Percentiles rank a stretch among this genome's conserved stretches.
Evolutionary conservation across 1,140 invertebrate genomes (phyloP).

Genomic region (Psilanteris sp.): DNA sequence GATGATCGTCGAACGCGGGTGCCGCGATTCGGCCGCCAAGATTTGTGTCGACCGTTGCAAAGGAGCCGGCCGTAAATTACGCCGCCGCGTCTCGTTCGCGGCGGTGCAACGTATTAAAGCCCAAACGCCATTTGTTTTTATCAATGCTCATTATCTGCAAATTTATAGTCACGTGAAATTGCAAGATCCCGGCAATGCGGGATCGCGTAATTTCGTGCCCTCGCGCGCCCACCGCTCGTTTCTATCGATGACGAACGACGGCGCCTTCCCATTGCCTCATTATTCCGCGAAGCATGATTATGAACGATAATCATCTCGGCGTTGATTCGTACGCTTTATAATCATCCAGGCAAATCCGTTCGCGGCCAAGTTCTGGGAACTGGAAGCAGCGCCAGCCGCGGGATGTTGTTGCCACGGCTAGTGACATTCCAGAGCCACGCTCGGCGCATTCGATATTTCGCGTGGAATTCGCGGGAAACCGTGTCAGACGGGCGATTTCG

Average conservation of each 20-base stretch:
- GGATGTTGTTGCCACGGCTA: constrained; percentile 72
- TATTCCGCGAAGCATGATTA: constrained; percentile 74
- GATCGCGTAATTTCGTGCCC: constrained; percentile 26
- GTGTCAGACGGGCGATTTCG: too few species aligned
- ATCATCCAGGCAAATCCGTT: constrained; percentile 73
- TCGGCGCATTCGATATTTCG: constrained; percentile 74
- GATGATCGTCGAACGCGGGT: constrained; percentile 26
- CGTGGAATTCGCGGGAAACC: constrained; percentile 23
- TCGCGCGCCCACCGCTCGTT: constrained; percentile 9
- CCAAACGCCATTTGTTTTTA: constrained; percentile 32
- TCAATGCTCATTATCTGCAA: constrained; percentile 43
- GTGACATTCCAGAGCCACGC: constrained; percentile 76
- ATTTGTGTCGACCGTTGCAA: constrained; percentile 5
- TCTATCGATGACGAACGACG: constrained; percentile 53
- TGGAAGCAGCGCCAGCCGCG: constrained; percentile 71
- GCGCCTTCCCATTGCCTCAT: constrained; percentile 68
- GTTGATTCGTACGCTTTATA: constrained; percentile 72
- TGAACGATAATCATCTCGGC: constrained; percentile 74
- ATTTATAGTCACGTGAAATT: constrained; percentile 38
- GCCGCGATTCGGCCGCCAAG: constrained; percentile 14
- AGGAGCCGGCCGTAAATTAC: constrained; percentile 24
- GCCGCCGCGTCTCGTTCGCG: constrained; percentile 22
- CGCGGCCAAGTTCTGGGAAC: constrained; percentile 73
- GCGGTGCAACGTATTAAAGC: constrained; percentile 36
- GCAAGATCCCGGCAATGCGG: constrained; percentile 20